A percentile compares a stretch with the other conserved stretches of the same genome.
phyloP scores from a whole-genome alignment of 2,113 vertebrate species.

The Ophiodon elongatus region DNA sequence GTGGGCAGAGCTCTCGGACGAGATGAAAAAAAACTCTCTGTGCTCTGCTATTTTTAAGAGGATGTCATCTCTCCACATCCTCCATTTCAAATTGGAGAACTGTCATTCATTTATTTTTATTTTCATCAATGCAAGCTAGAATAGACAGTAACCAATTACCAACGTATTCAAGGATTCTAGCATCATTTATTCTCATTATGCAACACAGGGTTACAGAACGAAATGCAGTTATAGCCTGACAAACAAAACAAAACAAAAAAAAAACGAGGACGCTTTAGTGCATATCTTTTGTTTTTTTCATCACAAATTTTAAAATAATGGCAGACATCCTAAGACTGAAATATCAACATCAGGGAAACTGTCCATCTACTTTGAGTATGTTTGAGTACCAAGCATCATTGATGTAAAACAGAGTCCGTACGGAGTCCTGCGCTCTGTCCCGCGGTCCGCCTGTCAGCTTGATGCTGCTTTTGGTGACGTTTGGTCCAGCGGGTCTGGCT shows the following conservation, averaged over 20 bases:
- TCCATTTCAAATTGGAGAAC: background rate
- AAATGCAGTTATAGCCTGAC: background rate
- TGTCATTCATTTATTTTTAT: background rate
- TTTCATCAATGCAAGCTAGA: background rate
- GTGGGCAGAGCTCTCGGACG: conserved; percentile 28
- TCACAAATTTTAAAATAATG: too few relatives aligned
- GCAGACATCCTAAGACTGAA: too few relatives aligned
- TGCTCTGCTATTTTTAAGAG: conserved; percentile 36
- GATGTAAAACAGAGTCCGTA: too few relatives aligned
- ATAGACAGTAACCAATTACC: too few relatives aligned
- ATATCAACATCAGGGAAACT: too few relatives aligned
- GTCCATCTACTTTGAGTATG: too few relatives aligned
- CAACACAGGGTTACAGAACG: background rate
- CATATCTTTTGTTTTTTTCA: too few relatives aligned
- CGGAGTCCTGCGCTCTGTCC: too few relatives aligned
- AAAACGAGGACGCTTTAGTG: background rate
- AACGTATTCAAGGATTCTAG: background rate
- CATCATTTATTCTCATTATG: background rate
- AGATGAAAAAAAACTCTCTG: conserved; percentile 33
- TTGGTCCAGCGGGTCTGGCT: too few relatives aligned
- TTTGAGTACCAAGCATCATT: too few relatives aligned
- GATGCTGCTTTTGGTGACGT: too few relatives aligned
- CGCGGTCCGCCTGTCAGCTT: too few relatives aligned
- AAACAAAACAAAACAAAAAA: background rate
- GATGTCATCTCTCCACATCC: conserved; percentile 13